Conservation (phyloP, 2,113 vertebrate genomes). For the Hiodon tergisus region DNA sequence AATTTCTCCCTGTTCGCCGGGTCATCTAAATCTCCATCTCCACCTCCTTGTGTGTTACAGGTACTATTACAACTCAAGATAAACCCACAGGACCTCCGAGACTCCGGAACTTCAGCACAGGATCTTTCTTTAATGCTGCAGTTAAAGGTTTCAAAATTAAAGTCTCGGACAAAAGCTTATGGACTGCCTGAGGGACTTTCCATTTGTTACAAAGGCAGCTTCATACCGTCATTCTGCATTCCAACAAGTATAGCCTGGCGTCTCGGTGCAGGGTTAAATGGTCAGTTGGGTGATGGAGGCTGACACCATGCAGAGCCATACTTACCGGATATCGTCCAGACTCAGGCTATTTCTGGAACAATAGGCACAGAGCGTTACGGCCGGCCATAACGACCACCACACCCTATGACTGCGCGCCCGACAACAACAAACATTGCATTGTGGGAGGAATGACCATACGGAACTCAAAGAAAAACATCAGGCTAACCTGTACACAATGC, state of each 20-base stretch:
- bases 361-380: conserved; percentile 77
- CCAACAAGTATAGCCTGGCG: conserved; percentile 43
- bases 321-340: conserved; percentile 98
- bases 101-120: no score
- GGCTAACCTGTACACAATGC: no score
- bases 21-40: no score
- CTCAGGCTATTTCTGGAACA: conserved; percentile 98
- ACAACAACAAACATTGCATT: conserved; percentile 2
- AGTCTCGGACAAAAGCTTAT: neutral
- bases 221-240: conserved; percentile 32
- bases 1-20: neutral
- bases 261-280: conserved; percentile 48
- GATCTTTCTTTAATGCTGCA: no score
- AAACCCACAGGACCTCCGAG: no score
- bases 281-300: conserved; percentile 49
- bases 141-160: no score
- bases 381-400: conserved; percentile 54
- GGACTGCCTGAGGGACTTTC: neutral
- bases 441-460: no score
- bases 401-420: conserved; percentile 33
- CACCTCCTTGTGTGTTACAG: neutral
- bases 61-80: no score
- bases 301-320: conserved; percentile 62
- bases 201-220: conserved; percentile 48
- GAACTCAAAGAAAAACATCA: no score